Evolutionary conservation across 2,113 vertebrate genomes (phyloP), one percentile per base, ranked within the genome.

Genomic region (Okapia johnstoni): DNA sequence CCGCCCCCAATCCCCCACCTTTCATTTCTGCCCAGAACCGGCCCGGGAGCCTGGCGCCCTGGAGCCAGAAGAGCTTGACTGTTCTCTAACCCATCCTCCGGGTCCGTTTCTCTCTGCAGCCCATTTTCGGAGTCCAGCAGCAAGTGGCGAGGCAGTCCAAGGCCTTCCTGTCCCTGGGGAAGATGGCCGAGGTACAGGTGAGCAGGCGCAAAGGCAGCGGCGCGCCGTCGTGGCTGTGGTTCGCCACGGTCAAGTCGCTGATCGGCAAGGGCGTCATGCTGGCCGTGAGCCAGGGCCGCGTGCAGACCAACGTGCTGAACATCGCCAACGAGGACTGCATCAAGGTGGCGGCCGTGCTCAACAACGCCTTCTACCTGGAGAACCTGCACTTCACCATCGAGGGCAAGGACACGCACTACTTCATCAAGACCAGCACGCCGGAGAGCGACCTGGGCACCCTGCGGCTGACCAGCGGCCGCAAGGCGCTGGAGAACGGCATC

Each of bases 281-380:
- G 0, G 99, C 99, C 28, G 99, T 99, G 97, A 99, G 99, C 99
- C 99, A 99, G 98, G 99, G 99, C 97, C 99, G 99, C 93, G 99
- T 99, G 97, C 99, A 99, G 98, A 99, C 99, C 77, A 99, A 99
- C 13, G 99, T 99, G 58, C 99, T 99, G 97, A 99, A 99, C 97
- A 99, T 99, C 93, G 99, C 99, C 30, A 99, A 99, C 73, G 99
- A 99, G 98, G 99, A 99, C 99, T 99, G 99, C 98, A 99, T 99
- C 98, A 99, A 99, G 98, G 99, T 99, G 96, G 99, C 99, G 21
- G 99, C 99, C 7, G 99, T 99, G 98, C 99, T 99, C 89, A 99
- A 99, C 98, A 99, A 99, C 2, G 99, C 99, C 79, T 99, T 99
- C 98, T 99, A 99, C 98, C 98, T 99, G 98, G 99, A 99, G 97